Base-by-base conservation (phyloP, 1,140 invertebrate genomes). In the Papilio xuthus region DNA sequence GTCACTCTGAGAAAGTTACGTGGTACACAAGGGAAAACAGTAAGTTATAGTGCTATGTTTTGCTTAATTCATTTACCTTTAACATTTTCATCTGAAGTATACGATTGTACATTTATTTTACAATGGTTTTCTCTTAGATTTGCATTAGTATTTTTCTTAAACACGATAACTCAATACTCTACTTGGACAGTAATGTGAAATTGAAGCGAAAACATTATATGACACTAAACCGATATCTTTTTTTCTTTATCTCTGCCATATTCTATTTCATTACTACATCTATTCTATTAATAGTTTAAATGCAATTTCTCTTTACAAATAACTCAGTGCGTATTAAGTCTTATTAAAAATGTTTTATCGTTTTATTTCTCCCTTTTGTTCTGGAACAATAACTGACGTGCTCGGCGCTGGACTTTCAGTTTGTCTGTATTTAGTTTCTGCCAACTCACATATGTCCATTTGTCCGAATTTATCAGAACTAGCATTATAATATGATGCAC, bases 1-100 rank as follows among this genome's bases (percentile, higher is more conserved):
- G 82, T 88, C 82, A 88, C 84, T 86, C 86, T 72, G 79, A 78
- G 79, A 83, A 88, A 88, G 84, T 88, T 84, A 77, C 41, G 77
- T 63, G 28, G 44, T 73, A 81, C 87, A 85, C 83, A 44, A 73
- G 86, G 87, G 85, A 87, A 72, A 83, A 80, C 79, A 75, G 79
- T 80, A 79, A 77, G 63, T 53, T 79, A 60, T 60, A 70, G 70
- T 77, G 37, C 44, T 77, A 78, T 37, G 63, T 74, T 80, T 70
- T 44, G 70, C 67, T 80, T 80, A 70, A 77, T 80, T 77, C 70
- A 53, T 76, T 72, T 80, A 77, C 50, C n/a, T 71, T 6, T 10
- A 41, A 12, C 44, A 71, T 60, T 60, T 60, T 60, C 8, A 26
- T 20, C 53, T 20, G 26, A 26, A 60, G 10, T 60, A 23, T 23